Evolutionary conservation across 2,113 vertebrate genomes (phyloP), one percentile per base, ranked within the genome.

Genomic region (Oceanites oceanicus): DNA sequence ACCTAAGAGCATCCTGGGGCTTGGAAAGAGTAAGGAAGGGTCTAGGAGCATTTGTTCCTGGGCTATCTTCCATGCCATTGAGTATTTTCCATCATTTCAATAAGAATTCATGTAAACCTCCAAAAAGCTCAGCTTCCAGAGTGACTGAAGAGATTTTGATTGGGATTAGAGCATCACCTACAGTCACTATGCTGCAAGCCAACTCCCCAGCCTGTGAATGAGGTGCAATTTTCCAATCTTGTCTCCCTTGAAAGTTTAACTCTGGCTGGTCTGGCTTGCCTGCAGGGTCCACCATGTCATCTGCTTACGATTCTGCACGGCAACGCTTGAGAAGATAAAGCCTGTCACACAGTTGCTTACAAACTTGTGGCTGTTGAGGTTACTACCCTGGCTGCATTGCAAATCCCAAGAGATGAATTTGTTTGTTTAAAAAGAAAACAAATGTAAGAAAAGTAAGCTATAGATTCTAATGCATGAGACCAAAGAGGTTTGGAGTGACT

Each of bases 151-250:
- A 77, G 55, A 30, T 81, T 70, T 61, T 61, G 73, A 20, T 2
- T 16, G 68, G 50, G 61, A 52, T 86, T 25, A 44, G 0, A 74
- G 50, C 66, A 68, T 36, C 47, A 38, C 16, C 38, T 45, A 26
- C 29, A 5, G 1, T 10, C 66, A 19, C 47, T 18, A 15, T 22
- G 72, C 30, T 23, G 36, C 4, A 20, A 88, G 58, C 13, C 88
- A 79, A 4, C 5, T 6, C 30, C 40, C 38, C 73, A n/a, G 22
- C 32, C 45, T 44, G 11, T 20, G 70, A 36, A 40, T 0, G 1
- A 70, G 50, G 56, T 2, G 13, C 32, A 36, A 2, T 30, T 76
- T 83, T 7, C 58, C 67, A 72, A 2, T 52, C 80, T 49, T 3
- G 1, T 15, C 30, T 71, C 4, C 27, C 52, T 36, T 68, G 49